Conservation (phyloP, 2,888 invertebrate genomes). For the Bruchidius siliquastri region DNA sequence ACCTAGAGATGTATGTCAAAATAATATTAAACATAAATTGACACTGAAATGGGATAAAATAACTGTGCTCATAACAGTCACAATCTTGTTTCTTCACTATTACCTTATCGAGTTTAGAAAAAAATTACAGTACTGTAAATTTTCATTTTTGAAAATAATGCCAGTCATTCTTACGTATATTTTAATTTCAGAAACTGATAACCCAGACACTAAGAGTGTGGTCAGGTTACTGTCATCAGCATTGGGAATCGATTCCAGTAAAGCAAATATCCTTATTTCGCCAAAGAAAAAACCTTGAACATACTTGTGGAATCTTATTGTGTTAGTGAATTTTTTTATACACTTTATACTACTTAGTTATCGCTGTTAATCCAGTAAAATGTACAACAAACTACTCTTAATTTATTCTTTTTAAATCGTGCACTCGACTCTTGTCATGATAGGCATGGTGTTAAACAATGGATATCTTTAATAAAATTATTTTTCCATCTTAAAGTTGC, state of each 20-base stretch:
- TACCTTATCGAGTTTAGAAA: no score
- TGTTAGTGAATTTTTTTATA: conserved; percentile 17
- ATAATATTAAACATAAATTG: no score
- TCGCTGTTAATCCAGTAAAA: neutral
- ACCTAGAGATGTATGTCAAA: no score
- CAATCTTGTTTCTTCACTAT: no score
- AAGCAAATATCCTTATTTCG: conserved; percentile 38
- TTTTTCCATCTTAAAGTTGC: neutral
- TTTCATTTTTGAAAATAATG: conserved; percentile 53
- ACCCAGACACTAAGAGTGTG: conserved; percentile 72
- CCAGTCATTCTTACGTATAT: conserved; percentile 4
- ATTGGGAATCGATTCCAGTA: conserved; percentile 55
- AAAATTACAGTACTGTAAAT: no score
- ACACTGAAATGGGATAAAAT: no score
- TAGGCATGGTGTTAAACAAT: neutral
- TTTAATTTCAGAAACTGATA: conserved; percentile 58
- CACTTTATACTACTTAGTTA: neutral
- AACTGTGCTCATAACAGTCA: no score
- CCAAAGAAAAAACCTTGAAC: conserved; percentile 32
- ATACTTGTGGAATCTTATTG: neutral
- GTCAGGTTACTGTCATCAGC: conserved; percentile 75
- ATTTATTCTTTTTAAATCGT: neutral
- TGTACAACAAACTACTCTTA: neutral
- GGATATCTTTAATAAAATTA: neutral
- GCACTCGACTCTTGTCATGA: neutral